phyloP scores from a whole-genome alignment of 2,888 invertebrate genomes.

The Ophioninae sp. region DNA sequence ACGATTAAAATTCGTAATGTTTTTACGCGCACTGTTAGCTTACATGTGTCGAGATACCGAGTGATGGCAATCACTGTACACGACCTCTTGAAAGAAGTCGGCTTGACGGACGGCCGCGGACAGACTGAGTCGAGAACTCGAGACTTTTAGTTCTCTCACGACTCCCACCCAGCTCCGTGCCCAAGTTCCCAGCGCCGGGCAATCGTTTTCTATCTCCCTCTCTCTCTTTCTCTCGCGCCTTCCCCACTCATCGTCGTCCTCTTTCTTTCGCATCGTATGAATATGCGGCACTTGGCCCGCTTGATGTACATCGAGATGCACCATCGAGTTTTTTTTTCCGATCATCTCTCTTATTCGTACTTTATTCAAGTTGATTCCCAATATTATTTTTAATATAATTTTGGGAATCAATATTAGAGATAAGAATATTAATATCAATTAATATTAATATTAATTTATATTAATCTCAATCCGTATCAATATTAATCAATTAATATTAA shows the following conservation, averaged over 20 bases:
- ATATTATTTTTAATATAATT: too few relatives aligned
- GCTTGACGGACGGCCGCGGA: conserved; percentile 76
- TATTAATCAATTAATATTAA: too few relatives aligned
- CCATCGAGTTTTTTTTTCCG: conserved; percentile 1
- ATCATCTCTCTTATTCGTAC: not conserved
- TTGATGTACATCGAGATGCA: not conserved
- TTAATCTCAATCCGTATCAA: too few relatives aligned
- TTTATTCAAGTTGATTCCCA: not conserved
- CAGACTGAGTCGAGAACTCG: conserved; percentile 73
- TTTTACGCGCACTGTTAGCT: conserved; percentile 57
- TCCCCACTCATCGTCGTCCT: conserved; percentile 16
- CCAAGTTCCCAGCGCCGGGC: conserved; percentile 58
- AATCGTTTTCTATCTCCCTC: conserved; percentile 43
- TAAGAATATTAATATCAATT: too few relatives aligned
- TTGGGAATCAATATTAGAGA: too few relatives aligned
- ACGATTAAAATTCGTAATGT: conserved; percentile 53
- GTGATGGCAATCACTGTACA: conserved; percentile 47
- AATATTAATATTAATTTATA: too few relatives aligned
- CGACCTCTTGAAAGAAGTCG: conserved; percentile 67
- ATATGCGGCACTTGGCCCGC: conserved; percentile 8
- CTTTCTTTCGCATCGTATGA: conserved; percentile 7
- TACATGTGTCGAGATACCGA: conserved; percentile 68
- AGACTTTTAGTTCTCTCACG: conserved; percentile 63
- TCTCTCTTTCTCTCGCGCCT: conserved; percentile 3
- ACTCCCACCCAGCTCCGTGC: conserved; percentile 64